A percentile compares a stretch with the other conserved stretches of the same genome.
Conservation (phyloP, 37 sponge, comb jelly and placozoan genomes). For the Tethya wilhelma region DNA sequence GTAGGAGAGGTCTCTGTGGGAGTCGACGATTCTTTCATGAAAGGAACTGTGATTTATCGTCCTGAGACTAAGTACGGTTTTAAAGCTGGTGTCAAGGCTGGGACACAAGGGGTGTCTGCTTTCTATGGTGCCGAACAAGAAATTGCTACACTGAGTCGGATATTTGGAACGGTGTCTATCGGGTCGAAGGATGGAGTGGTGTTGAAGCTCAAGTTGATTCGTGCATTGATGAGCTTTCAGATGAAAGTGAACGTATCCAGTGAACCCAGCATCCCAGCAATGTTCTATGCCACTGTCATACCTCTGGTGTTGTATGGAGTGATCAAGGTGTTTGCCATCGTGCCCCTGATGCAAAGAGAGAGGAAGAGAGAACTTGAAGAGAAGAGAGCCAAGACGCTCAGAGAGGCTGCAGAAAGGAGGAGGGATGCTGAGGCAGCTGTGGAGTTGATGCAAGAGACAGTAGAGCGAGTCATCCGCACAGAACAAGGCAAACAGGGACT, state of each 20-base stretch:
- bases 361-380: conserved; percentile 63
- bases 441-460: conserved; percentile 88
- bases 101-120: conserved; percentile 49
- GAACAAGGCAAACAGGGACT: conserved; percentile 87
- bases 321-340: conserved; percentile 62
- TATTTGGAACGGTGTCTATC: conserved; percentile 47
- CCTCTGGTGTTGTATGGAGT: conserved; percentile 77
- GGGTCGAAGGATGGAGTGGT: conserved; percentile 47
- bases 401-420: conserved; percentile 56
- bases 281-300: conserved; percentile 78
- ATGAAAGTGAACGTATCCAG: conserved; percentile 71
- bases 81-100: conserved; percentile 38
- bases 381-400: conserved; percentile 40
- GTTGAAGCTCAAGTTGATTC: conserved; percentile 58
- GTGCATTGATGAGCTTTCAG: conserved; percentile 69
- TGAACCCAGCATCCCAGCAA: conserved; percentile 21
- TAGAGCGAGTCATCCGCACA: conserved; percentile 61
- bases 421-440: conserved; percentile 83
- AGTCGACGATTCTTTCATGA: conserved; percentile 25
- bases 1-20: conserved; percentile 15
- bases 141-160: conserved; percentile 46
- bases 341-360: conserved; percentile 65
- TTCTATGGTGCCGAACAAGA: conserved; percentile 63
- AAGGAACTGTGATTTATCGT: conserved; percentile 7
- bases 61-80: conserved; percentile 19